A percentile compares a stretch with the other conserved stretches of the same genome.
These are phyloP conservation scores for Dallia pectoralis DNA, from an alignment of 2,797 vertebrate species.

Conservation along the genomic window DNA sequence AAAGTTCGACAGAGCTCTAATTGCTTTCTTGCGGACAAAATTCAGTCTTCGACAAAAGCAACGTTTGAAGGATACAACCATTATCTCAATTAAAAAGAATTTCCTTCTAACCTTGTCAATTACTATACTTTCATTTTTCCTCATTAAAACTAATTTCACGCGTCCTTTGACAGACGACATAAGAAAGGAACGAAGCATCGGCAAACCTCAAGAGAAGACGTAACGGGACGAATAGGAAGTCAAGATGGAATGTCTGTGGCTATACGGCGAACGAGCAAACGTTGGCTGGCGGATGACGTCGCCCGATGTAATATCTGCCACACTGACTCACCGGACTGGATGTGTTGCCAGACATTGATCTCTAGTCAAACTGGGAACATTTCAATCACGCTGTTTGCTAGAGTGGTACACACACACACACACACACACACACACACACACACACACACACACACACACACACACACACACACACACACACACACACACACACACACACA, in stretches of 20 bases:
- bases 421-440: slow-evolving; percentile 16
- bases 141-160: too few species aligned
- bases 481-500: slow-evolving; percentile 24
- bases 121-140: too few species aligned
- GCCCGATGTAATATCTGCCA: background rate
- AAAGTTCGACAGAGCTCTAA: too few species aligned
- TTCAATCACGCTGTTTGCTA: background rate
- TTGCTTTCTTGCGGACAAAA: too few species aligned
- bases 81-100: too few species aligned
- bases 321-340: background rate
- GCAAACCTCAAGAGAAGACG: background rate
- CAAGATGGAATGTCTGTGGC: background rate
- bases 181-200: too few species aligned
- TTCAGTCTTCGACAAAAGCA: too few species aligned
- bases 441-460: slow-evolving; percentile 31
- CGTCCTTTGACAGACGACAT: too few species aligned
- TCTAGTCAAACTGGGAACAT: background rate
- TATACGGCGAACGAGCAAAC: background rate
- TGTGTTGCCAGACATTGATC: background rate
- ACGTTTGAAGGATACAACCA: too few species aligned
- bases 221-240: background rate
- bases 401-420: background rate
- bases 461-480: slow-evolving; percentile 33
- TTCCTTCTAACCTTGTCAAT: too few species aligned
- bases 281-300: background rate